Evolutionary conservation across 2,888 invertebrate genomes (phyloP).

Genomic region (Amphipyra tragopoginis): DNA sequence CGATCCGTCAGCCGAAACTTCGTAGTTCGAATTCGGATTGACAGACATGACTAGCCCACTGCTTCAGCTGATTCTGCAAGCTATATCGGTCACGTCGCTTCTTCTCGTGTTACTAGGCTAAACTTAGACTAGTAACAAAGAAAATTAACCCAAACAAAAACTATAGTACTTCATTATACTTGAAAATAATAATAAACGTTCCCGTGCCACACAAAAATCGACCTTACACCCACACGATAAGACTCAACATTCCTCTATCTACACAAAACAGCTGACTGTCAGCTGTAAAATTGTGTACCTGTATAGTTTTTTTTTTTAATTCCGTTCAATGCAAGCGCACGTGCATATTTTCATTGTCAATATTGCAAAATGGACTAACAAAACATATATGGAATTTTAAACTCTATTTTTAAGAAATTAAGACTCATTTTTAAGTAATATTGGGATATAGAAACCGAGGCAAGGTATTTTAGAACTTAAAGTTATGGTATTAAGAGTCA

Average conservation of each 20-base stretch:
- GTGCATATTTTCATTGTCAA: constrained; percentile 63
- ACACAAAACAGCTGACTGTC: constrained; percentile 73
- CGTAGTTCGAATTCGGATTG: no score
- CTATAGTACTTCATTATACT: constrained; percentile 1
- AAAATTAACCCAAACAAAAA: neutral
- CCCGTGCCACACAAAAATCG: neutral
- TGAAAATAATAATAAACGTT: constrained; percentile 25
- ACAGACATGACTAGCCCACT: no score
- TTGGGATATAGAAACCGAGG: fast-evolving
- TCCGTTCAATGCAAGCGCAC: constrained; percentile 48
- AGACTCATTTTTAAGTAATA: neutral
- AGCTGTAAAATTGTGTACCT: constrained; percentile 71
- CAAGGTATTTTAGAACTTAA: constrained; percentile 8
- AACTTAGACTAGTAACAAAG: neutral
- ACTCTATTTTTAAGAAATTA: neutral
- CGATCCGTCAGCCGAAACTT: no score
- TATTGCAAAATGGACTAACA: constrained; percentile 64
- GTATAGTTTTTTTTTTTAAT: constrained; percentile 57
- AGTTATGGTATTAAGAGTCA: fast-evolving
- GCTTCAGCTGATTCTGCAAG: no score
- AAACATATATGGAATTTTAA: neutral
- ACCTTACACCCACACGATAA: fast-evolving
- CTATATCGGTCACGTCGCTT: no score
- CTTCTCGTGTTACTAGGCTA: no score
- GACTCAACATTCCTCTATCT: neutral